A percentile compares a stretch with the other conserved stretches of the same genome.
phyloP scores from a whole-genome alignment of 2,888 invertebrate genomes.

The Caenorhabditis sp. region DNA sequence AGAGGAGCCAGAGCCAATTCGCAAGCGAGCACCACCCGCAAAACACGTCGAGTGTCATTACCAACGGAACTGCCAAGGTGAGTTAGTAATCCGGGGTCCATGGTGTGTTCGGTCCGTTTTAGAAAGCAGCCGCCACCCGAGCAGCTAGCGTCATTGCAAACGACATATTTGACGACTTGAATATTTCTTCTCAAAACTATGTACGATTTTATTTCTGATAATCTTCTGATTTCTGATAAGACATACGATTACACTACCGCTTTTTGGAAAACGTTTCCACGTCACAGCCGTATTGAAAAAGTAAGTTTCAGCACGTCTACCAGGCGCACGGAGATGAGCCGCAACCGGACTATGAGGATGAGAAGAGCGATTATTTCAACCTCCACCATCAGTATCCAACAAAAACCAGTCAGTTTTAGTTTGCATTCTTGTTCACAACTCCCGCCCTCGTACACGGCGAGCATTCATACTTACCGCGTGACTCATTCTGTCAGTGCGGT shows the following conservation, averaged over 20 bases:
- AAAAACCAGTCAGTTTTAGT: conserved; percentile 25
- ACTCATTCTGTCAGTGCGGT: conserved; percentile 14
- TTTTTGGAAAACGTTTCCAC: not conserved
- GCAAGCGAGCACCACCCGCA: conserved; percentile 45
- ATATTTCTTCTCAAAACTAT: conserved; percentile 24
- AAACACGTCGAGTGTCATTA: conserved; percentile 39
- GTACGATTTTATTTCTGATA: conserved; percentile 21
- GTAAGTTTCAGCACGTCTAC: conserved; percentile 32
- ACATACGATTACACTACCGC: not conserved
- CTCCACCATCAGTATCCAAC: conserved; percentile 48
- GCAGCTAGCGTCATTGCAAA: conserved; percentile 36
- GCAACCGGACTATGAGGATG: conserved; percentile 51
- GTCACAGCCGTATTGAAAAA: not conserved
- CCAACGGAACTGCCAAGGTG: conserved; percentile 52
- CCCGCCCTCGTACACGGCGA: not conserved
- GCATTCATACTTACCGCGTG: conserved; percentile 8
- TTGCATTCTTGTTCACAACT: not conserved
- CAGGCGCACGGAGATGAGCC: conserved; percentile 41
- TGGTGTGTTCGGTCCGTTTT: conserved; percentile 21
- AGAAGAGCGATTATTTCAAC: conserved; percentile 47
- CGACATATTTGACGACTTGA: conserved; percentile 42
- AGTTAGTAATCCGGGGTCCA: not conserved
- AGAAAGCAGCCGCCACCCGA: conserved; percentile 44
- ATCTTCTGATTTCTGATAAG: conserved; percentile 12
- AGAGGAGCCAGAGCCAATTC: conserved; percentile 11